phyloP scores from a whole-genome alignment of 2,888 invertebrate genomes.

The Himalopsyche kuldschensis region DNA sequence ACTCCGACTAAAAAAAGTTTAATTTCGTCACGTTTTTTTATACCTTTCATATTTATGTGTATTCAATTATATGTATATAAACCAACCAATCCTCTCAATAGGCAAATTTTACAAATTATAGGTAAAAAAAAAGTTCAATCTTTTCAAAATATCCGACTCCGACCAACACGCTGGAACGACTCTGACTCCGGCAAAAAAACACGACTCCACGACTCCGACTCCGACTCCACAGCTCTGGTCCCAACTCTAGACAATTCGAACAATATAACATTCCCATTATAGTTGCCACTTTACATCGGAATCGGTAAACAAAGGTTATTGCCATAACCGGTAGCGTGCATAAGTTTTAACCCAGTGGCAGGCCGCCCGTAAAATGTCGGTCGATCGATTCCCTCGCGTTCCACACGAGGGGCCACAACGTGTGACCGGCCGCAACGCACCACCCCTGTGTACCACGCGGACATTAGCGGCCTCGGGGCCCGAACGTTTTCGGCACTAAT shows the following conservation, averaged over 20 bases:
- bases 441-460: not conserved
- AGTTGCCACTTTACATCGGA: not conserved
- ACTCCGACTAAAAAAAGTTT: too few species aligned
- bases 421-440: not conserved
- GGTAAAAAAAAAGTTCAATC: too few species aligned
- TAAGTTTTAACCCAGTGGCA: not conserved
- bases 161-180: too few species aligned
- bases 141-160: too few species aligned
- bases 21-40: too few species aligned
- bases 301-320: constrained; percentile 22
- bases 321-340: not conserved
- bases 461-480: not conserved
- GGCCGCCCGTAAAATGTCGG: not conserved
- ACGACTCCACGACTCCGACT: too few species aligned
- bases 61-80: too few species aligned
- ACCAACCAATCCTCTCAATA: too few species aligned
- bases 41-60: too few species aligned
- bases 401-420: not conserved
- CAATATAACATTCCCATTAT: not conserved
- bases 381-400: not conserved
- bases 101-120: too few species aligned
- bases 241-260: not conserved
- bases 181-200: too few species aligned
- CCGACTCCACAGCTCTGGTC: too few species aligned
- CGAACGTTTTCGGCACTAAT: not conserved